A percentile compares a stretch with the other conserved stretches of the same genome.
phyloP scores from a whole-genome alignment of 2,797 vertebrate species.

The Brotula barbata region DNA sequence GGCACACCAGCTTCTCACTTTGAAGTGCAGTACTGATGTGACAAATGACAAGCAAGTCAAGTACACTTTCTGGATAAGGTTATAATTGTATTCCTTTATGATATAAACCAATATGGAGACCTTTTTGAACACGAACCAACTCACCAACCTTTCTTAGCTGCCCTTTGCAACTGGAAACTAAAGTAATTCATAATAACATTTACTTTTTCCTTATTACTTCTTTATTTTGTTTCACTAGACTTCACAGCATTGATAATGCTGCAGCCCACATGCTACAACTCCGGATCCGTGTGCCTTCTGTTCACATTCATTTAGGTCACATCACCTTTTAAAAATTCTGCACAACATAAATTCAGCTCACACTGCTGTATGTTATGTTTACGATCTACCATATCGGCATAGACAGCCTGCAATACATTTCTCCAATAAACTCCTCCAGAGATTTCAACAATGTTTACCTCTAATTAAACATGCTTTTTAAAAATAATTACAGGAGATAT shows the following conservation, averaged over 20 bases:
- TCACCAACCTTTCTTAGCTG: too few species aligned
- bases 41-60: slow-evolving; percentile 31
- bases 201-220: neutral
- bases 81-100: slow-evolving; percentile 2
- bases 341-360: neutral
- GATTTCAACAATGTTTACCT: neutral
- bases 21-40: slow-evolving; percentile 21
- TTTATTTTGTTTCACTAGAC: neutral
- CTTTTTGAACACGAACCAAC: too few species aligned
- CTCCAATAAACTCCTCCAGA: too few species aligned
- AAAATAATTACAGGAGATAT: too few species aligned
- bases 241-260: slow-evolving; percentile 2
- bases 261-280: neutral
- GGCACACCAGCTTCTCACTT: slow-evolving; percentile 11
- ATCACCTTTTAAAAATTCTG: slow-evolving; percentile 14
- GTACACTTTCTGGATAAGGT: slow-evolving; percentile 1
- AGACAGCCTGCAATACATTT: too few species aligned
- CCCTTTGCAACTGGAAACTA: too few species aligned
- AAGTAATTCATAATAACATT: neutral
- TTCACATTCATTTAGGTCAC: neutral
- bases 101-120: too few species aligned
- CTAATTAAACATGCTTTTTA: slow-evolving; percentile 1
- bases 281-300: neutral
- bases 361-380: slow-evolving; percentile 17
- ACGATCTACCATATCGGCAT: too few species aligned